Evolutionary conservation across 2,888 invertebrate species (phyloP).

Genomic region (Caenorhabditis sp.): DNA sequence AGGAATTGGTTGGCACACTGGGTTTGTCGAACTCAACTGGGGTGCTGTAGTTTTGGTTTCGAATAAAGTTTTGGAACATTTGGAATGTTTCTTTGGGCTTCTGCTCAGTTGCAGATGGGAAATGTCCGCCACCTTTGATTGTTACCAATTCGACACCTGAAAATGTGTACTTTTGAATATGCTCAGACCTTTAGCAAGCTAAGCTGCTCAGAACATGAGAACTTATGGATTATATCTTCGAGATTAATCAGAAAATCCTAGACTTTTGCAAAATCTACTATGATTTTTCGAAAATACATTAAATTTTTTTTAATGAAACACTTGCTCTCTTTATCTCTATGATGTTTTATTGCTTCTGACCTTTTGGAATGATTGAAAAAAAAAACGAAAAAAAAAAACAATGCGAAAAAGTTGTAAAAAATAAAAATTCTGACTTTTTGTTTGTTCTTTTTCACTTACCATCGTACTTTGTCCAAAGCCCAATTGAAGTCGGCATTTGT

Average conservation of each 20-base stretch:
- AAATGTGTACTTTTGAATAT: conserved; percentile 2
- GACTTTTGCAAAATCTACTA: no score
- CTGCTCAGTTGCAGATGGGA: conserved; percentile 56
- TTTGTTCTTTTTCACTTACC: no score
- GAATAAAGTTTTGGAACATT: conserved; percentile 64
- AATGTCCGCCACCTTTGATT: conserved; percentile 63
- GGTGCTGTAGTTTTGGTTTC: conserved; percentile 56
- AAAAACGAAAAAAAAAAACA: background rate
- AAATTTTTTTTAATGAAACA: no score
- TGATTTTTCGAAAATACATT: no score
- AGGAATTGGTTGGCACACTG: background rate
- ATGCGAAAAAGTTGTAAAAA: background rate
- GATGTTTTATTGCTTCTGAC: no score
- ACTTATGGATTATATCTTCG: background rate
- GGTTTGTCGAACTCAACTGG: conserved; percentile 30
- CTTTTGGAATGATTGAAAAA: no score
- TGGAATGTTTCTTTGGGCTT: conserved; percentile 66
- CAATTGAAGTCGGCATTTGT: conserved; percentile 56
- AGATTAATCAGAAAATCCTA: no score
- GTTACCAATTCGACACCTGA: conserved; percentile 63
- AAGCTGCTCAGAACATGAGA: background rate
- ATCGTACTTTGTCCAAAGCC: conserved; percentile 60
- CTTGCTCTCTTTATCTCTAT: no score
- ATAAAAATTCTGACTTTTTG: background rate
- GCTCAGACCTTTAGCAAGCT: background rate